Base-by-base conservation (phyloP, 2,113 vertebrate species). In the Sphaerodactylus townsendi region DNA sequence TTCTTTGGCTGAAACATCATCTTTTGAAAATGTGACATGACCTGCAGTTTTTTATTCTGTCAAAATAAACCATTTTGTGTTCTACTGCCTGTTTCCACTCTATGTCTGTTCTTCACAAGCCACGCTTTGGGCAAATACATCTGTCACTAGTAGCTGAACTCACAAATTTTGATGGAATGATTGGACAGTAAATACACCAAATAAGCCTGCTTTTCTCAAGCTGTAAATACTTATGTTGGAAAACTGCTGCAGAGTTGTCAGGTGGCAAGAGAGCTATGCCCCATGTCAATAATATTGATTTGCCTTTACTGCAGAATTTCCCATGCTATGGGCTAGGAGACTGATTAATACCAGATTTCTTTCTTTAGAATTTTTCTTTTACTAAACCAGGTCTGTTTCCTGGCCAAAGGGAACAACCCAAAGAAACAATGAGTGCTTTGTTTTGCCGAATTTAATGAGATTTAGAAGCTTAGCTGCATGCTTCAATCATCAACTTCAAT, bases 281-380 rank as follows among this genome's bases (percentile, higher is more conserved):
- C 44, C 5, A 19, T 23, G 53, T 66, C 30, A 68, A 68, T 35
- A 41, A 17, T 87, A 86, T 23, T 1, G 0, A 35, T 35, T 10
- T 17, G 44, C 83, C 73, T 41, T 44, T 80, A 73, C 39, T 23
- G 1, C 39, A 2, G 4, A 72, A 25, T 2, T 14, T 86, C 84
- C 62, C 9, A 62, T 88, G 80, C 37, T 62, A n/a, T 77, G 87
- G 50, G 11, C 19, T 71, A 46, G 70, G 78, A 83, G 30, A 75
- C 59, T 68, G 50, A 91, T 83, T 62, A 77, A 62, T 69, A 53
- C 77, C 75, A 0, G 4, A 73, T 84, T 81, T 65, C 7, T 41
- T 65, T 15, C 35, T 80, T 10, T 77, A 82, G 81, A 56, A n/a
- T n/a, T n/a, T 4, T 8, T 11, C 5, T 37, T 59, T 53, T 53